A percentile compares a stretch with the other conserved stretches of the same genome.
These are phyloP conservation scores for Rhyacichthys aspro DNA, from an alignment of 2,797 vertebrate species.

Conservation along the genomic window DNA sequence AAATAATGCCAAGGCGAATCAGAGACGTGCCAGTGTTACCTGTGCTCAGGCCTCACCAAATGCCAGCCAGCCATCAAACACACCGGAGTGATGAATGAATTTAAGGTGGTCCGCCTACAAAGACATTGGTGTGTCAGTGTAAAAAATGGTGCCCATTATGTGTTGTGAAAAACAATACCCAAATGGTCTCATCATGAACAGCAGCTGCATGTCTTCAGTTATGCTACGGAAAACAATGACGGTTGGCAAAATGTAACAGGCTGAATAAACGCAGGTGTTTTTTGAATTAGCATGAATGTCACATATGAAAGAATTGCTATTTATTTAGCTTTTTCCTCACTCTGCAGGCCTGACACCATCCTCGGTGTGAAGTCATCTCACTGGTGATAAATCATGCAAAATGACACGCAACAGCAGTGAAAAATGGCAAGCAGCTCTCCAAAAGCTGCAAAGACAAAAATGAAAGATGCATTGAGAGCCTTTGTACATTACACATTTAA, in stretches of 20 bases:
- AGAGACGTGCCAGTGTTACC: slow-evolving; percentile 65
- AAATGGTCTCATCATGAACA: slow-evolving; percentile 53
- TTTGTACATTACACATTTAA: slow-evolving; percentile 59
- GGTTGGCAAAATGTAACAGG: slow-evolving; percentile 37
- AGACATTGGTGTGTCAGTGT: slow-evolving; percentile 64
- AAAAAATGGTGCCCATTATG: slow-evolving; percentile 76
- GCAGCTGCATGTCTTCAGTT: slow-evolving; percentile 42
- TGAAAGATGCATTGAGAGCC: slow-evolving; percentile 32
- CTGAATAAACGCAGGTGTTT: slow-evolving; percentile 30
- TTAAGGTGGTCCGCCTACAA: slow-evolving; percentile 59
- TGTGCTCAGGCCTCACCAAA: slow-evolving; percentile 66
- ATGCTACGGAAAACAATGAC: slow-evolving; percentile 21
- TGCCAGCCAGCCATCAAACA: slow-evolving; percentile 73
- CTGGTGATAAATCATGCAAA: slow-evolving; percentile 58
- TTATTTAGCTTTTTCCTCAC: slow-evolving; percentile 21
- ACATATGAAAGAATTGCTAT: slow-evolving; percentile 24
- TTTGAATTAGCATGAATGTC: slow-evolving; percentile 53
- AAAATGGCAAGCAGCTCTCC: slow-evolving; percentile 30
- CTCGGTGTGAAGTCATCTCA: slow-evolving; percentile 33
- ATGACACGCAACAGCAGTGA: slow-evolving; percentile 38
- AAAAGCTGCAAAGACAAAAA: slow-evolving; percentile 18
- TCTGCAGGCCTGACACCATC: slow-evolving; percentile 27
- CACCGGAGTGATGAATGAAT: slow-evolving; percentile 76
- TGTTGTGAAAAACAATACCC: slow-evolving; percentile 58
- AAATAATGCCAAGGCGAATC: slow-evolving; percentile 76